Evolutionary conservation across 2,888 invertebrate genomes (phyloP), one percentile per base, ranked within the genome.

Genomic region (Yponomeuta malinellus): DNA sequence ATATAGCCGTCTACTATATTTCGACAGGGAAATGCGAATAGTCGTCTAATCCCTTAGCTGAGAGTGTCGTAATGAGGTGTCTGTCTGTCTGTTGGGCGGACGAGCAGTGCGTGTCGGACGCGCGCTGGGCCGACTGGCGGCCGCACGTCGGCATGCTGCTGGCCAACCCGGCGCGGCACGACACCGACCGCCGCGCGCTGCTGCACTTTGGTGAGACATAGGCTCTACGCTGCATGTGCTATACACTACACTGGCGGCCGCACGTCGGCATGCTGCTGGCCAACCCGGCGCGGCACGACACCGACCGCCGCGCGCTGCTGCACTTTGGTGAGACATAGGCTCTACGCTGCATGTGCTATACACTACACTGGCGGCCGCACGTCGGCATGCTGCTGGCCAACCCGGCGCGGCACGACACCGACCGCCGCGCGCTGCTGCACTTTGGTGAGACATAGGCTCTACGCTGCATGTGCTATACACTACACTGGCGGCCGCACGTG

Each of bases 121-220:
- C 95, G 78, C 94, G 94, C 76, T 96, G 96, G 96, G 96, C 95
- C 71, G 98, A 98, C 89, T 99, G 99, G 99, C 94, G 98, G 73
- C 97, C 98, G 33, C 99, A 99, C 93, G 94, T 98, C 71, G 98
- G 99, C 73, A 97, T 99, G 95, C 95, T 99, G 78, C 93, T 99
- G 71, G 96, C 98, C 73, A 98, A 98, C 88, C 94, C 15, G 12
- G 93, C 94, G 75, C 93, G 94, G 73, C 95, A 96, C 1, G 97
- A 97, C 76, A 92, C 96, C 72, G 96, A 97, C 89, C 93, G 94
- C 10, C 95, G 95, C 80, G 95, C 96, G 9, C 95, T 96, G 73
- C 95, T 95, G 2, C 96, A 95, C 33, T 89, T 97, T 52, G 94
- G 94, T 93, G 74, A 77, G 79, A 5, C 23, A 23, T 23, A 23